A percentile compares a stretch with the other conserved stretches of the same genome.
phyloP scores from a whole-genome alignment of 2,888 invertebrate species.

The Pachliopta kotzebuea region DNA sequence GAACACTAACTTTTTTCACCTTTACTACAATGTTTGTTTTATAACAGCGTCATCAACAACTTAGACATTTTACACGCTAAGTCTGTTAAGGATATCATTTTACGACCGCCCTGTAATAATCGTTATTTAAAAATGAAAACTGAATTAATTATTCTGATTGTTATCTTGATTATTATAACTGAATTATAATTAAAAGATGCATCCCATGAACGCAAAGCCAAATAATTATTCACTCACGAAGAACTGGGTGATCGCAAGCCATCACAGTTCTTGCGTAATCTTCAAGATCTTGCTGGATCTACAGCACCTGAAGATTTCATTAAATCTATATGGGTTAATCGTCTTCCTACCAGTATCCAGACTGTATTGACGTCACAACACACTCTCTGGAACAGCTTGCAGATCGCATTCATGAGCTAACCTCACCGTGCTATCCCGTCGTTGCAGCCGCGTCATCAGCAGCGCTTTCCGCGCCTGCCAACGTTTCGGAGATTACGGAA shows the following conservation, averaged over 20 bases:
- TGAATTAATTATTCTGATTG: too few relatives aligned
- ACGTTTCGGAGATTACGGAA: neutral
- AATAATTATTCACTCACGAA: conserved; percentile 34
- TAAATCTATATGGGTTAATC: conserved; percentile 30
- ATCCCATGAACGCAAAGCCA: conserved; percentile 31
- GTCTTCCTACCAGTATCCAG: conserved; percentile 24
- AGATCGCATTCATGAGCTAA: conserved; percentile 1
- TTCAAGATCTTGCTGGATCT: too few relatives aligned
- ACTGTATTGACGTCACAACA: conserved; percentile 1
- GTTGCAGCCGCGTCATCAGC: neutral
- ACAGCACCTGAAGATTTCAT: conserved; percentile 30
- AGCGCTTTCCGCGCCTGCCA: neutral
- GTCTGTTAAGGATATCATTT: too few relatives aligned
- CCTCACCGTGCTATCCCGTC: neutral
- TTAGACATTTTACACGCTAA: too few relatives aligned
- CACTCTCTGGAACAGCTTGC: neutral
- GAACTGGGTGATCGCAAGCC: too few relatives aligned
- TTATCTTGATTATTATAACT: too few relatives aligned
- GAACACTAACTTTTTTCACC: too few relatives aligned
- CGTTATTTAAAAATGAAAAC: too few relatives aligned
- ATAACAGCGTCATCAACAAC: conserved; percentile 16
- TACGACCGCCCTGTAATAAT: too few relatives aligned
- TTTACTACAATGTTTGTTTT: too few relatives aligned
- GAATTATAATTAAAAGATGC: neutral
- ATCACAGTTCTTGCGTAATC: too few relatives aligned